A percentile compares a stretch with the other conserved stretches of the same genome.
Evolutionary conservation across 2,113 vertebrate genomes (phyloP).

Genomic region (Pardalotus punctatus): DNA sequence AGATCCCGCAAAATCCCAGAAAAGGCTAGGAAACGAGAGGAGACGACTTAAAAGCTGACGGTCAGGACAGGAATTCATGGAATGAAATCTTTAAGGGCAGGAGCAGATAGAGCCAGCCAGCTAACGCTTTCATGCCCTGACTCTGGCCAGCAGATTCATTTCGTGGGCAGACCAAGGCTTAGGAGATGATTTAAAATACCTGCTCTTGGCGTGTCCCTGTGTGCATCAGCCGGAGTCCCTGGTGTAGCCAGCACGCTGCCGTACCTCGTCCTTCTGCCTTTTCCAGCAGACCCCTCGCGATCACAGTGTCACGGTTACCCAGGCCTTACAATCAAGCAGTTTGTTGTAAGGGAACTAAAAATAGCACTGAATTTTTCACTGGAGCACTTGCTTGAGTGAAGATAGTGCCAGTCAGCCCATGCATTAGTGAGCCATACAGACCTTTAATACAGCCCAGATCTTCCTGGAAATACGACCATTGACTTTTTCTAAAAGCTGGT

Average conservation of each 20-base stretch:
- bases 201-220: not conserved
- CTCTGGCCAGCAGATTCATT: not conserved
- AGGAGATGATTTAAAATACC: not conserved
- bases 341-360: conserved; percentile 69
- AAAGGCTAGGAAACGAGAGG: not conserved
- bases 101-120: conserved; percentile 17
- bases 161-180: not conserved
- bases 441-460: not conserved
- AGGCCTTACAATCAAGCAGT: conserved; percentile 33
- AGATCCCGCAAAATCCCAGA: not conserved
- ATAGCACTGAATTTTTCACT: conserved; percentile 54
- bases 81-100: conserved; percentile 62
- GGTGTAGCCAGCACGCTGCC: not conserved
- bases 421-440: not conserved
- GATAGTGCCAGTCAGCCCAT: conserved; percentile 7
- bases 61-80: conserved; percentile 61
- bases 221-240: not conserved
- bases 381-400: conserved; percentile 48
- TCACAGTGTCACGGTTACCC: not conserved
- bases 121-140: conserved; percentile 47
- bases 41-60: conserved; percentile 32
- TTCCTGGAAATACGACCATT: not conserved
- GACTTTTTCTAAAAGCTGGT: not conserved
- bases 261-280: not conserved
- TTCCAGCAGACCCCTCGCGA: not conserved